Conservation (phyloP, 2,797 vertebrate species). For the Tauraco hartlaubi region DNA sequence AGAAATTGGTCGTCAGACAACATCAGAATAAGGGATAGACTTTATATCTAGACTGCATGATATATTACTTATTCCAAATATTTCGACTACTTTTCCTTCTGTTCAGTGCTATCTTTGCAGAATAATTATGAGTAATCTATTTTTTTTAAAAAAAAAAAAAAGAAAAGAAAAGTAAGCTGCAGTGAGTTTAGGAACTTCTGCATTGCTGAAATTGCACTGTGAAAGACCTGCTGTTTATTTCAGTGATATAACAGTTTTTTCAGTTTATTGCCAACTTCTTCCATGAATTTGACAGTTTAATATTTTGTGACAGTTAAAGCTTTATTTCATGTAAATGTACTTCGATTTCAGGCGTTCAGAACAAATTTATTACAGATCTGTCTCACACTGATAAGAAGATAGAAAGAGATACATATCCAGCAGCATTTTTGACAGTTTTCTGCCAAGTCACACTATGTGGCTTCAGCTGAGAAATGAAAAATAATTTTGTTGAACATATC, state of each 20-base stretch:
- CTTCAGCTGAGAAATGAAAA: constrained; percentile 4
- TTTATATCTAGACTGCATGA: neutral
- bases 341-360: neutral
- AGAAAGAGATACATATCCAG: neutral
- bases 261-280: neutral
- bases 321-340: neutral
- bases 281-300: neutral
- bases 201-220: neutral
- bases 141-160: neutral
- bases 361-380: neutral
- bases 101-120: neutral
- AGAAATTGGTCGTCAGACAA: neutral
- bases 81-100: neutral
- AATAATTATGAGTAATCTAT: neutral
- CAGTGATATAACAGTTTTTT: neutral
- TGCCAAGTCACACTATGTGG: neutral
- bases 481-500: neutral
- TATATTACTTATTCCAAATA: neutral
- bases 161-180: neutral
- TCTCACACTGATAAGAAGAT: neutral
- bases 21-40: neutral
- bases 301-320: constrained; percentile 11
- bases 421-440: constrained; percentile 8
- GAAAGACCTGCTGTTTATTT: neutral
- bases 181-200: neutral